Conservation (phyloP, 2,797 vertebrate genomes). For the Alauda arvensis region DNA sequence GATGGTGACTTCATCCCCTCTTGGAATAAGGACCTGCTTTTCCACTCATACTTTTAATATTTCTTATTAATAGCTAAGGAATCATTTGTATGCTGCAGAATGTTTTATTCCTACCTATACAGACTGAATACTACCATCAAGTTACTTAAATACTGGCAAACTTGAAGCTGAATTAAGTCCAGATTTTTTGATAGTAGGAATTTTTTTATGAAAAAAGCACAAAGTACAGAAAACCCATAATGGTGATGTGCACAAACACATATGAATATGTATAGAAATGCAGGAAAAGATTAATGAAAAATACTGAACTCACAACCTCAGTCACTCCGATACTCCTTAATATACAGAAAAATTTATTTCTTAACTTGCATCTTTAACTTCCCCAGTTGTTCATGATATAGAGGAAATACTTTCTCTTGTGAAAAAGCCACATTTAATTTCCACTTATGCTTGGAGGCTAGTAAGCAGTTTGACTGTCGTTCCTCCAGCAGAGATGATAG, state of each 20-base stretch:
- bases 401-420: not conserved
- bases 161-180: not conserved
- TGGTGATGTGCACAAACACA: rapidly evolving
- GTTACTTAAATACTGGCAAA: not conserved
- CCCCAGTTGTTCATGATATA: not conserved
- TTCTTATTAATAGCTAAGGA: not conserved
- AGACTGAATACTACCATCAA: not conserved
- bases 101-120: not conserved
- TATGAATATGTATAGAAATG: not conserved
- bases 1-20: not conserved
- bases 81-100: not conserved
- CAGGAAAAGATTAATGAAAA: not conserved
- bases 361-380: not conserved
- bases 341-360: not conserved
- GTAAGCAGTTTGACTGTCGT: not conserved
- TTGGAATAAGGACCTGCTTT: not conserved
- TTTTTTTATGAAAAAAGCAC: not conserved
- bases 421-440: not conserved
- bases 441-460: not conserved
- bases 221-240: rapidly evolving
- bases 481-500: not conserved
- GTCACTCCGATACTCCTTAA: not conserved
- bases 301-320: not conserved
- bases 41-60: not conserved
- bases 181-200: not conserved